Evolutionary conservation across 2,113 vertebrate genomes (phyloP).

Genomic region (Lota lota): DNA sequence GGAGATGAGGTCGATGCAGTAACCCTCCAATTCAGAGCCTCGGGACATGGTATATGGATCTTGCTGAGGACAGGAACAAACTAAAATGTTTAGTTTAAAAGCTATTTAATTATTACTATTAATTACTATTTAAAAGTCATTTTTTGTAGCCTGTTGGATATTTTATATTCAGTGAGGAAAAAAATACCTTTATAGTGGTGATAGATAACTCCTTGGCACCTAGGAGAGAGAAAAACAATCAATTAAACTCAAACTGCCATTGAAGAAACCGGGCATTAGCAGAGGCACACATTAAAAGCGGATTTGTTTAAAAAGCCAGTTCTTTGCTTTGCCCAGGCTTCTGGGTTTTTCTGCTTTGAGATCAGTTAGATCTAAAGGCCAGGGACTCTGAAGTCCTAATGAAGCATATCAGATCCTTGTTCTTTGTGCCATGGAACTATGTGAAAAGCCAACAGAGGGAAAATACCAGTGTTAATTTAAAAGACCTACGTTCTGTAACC

Average conservation of each 20-base stretch:
- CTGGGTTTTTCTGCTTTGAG: too few relatives aligned
- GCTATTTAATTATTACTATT: too few relatives aligned
- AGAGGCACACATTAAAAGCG: not conserved
- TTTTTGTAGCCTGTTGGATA: not conserved
- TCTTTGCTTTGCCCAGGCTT: not conserved
- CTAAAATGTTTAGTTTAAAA: not conserved
- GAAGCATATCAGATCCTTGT: too few relatives aligned
- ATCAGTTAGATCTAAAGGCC: too few relatives aligned
- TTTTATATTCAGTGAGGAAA: not conserved
- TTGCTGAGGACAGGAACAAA: slow-evolving; percentile 61
- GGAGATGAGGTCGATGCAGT: slow-evolving; percentile 79
- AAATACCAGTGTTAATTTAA: too few relatives aligned
- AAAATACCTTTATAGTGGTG: slow-evolving; percentile 76
- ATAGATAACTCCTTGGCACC: slow-evolving; percentile 70
- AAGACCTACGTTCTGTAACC: too few relatives aligned
- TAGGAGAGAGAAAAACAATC: slow-evolving; percentile 38
- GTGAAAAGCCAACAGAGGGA: too few relatives aligned
- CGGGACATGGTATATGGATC: slow-evolving; percentile 79
- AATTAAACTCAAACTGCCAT: slow-evolving; percentile 20
- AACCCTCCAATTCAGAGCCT: slow-evolving; percentile 77
- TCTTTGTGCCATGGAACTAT: too few relatives aligned
- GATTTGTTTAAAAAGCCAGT: not conserved
- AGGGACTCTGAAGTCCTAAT: too few relatives aligned
- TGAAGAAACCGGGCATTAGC: slow-evolving; percentile 6
- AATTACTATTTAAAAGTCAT: not conserved